Evolutionary conservation across 35 echinoderm and acorn worm species (phyloP), one percentile per base, ranked within the genome.

Genomic region (Acanthaster planci): DNA sequence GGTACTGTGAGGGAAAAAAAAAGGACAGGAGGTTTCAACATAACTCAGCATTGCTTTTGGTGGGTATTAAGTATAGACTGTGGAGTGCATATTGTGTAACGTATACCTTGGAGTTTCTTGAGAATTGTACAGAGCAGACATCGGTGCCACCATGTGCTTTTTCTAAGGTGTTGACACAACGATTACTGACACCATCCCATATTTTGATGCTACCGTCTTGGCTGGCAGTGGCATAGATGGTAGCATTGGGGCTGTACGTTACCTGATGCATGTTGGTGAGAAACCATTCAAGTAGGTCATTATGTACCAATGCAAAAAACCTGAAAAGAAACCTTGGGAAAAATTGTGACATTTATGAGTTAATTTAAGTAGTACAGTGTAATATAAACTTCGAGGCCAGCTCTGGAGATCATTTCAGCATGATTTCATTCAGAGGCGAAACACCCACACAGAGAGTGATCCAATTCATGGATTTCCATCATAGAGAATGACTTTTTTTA

Each of bases 101-200:
- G 26, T 79, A 39, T 78, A 97, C 95, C 95, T 97, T 97, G 80
- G 87, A 88, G 85, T 97, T 97, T 36, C 91, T 93, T 76, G 91
- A 90, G 55, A 97, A 97, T 60, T 87, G 44, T 1, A 97, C 88
- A 37, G 95, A 97, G 78, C 95, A 97, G 30, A 97, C 88, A 10
- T 85, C 78, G 34, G 82, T 79, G 3, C 91, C 91, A 68, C 95
- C 86, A 39, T 97, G 95, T 27, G 95, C 95, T n/a, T 93, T 90
- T 38, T 90, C 56, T 52, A 93, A 92, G 12, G 95, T 97, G 39
- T 93, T 90, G 84, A 97, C 78, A 67, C 95, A 97, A 4, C 95
- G 57, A 67, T 93, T 97, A 57, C 95, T 97, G n/a, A 97, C 82
- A 17, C 95, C 95, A 83, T 97, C 95, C 95, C 95, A 97, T 18